These are phyloP conservation scores for Puffinus mauretanicus DNA, from an alignment of 2,113 vertebrate species.

Conservation along the genomic window DNA sequence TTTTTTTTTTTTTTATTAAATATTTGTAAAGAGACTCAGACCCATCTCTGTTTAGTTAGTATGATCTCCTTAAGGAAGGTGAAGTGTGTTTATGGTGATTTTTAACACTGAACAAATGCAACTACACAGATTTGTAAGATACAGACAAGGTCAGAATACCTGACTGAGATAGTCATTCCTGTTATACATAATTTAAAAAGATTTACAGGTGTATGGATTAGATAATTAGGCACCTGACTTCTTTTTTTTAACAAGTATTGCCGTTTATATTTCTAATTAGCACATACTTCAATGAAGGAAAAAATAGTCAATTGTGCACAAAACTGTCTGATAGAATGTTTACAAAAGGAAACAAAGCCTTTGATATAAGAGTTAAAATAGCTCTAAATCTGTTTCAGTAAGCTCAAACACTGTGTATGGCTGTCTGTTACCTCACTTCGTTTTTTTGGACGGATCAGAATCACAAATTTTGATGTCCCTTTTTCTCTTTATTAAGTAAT, in stretches of 20 bases:
- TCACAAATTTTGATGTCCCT: neutral
- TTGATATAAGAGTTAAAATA: constrained; percentile 20
- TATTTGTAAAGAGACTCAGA: neutral
- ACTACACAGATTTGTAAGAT: neutral
- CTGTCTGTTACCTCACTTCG: neutral
- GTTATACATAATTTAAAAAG: neutral
- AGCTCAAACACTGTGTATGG: neutral
- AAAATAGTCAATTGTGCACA: constrained; percentile 2
- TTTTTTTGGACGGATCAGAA: neutral
- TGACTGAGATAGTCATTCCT: neutral
- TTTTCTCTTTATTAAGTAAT: neutral
- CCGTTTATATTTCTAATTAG: constrained; percentile 50
- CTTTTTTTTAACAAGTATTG: constrained; percentile 7
- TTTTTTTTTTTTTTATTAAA: too few species aligned
- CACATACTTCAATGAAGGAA: constrained; percentile 4
- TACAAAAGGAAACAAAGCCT: neutral
- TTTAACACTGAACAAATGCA: neutral
- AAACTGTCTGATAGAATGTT: neutral
- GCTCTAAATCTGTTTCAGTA: neutral
- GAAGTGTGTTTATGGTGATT: neutral
- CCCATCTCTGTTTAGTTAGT: neutral
- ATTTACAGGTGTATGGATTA: neutral
- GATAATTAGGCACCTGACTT: constrained; percentile 30
- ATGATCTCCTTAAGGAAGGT: neutral
- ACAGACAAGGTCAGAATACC: neutral